A percentile compares a stretch with the other conserved stretches of the same genome.
phyloP scores from a whole-genome alignment of 2,797 vertebrate species.

The Ptychobarbus kaznakovi region DNA sequence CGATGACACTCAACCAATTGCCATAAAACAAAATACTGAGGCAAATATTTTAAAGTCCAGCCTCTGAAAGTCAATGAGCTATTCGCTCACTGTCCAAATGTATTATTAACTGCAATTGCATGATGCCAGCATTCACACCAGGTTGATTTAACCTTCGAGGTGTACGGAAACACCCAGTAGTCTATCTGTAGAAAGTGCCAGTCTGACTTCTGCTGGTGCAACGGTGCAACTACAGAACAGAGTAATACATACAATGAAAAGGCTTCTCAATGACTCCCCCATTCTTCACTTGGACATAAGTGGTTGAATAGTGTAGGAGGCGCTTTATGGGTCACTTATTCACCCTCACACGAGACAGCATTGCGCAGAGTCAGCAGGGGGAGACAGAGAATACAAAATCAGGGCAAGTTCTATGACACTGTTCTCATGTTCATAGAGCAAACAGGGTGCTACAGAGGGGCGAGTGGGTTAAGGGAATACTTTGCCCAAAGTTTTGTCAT shows the following conservation, averaged over 20 bases:
- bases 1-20: background rate
- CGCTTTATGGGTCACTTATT: conserved; percentile 32
- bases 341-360: background rate
- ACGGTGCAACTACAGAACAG: conserved; percentile 33
- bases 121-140: background rate
- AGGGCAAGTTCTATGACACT: background rate
- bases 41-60: background rate
- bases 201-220: conserved; percentile 45
- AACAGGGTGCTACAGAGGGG: background rate
- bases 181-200: background rate
- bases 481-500: background rate
- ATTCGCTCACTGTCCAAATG: background rate
- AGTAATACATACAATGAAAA: conserved; percentile 5
- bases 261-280: conserved; percentile 1
- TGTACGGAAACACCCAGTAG: background rate
- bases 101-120: background rate
- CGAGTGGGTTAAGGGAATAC: background rate
- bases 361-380: conserved; percentile 31
- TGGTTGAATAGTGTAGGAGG: conserved; percentile 10
- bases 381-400: conserved; percentile 39
- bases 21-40: background rate
- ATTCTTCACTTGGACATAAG: conserved; percentile 25
- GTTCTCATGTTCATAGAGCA: background rate
- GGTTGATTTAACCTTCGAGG: conserved; percentile 5
- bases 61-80: background rate